These are phyloP conservation scores for Benitochromis conjunctus DNA, from an alignment of 2,113 vertebrate genomes.

Conservation along the genomic window DNA sequence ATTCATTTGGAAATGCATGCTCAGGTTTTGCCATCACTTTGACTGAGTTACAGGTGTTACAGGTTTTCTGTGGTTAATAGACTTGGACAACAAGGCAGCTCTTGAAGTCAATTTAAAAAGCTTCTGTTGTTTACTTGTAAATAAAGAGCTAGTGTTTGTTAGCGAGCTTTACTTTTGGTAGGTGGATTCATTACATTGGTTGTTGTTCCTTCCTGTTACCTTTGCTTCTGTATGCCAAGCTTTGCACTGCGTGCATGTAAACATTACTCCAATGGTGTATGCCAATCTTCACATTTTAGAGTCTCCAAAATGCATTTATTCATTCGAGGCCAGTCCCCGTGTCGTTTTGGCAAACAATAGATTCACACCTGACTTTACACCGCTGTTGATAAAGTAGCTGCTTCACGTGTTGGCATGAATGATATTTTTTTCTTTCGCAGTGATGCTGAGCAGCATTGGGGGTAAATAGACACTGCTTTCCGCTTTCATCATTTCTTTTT, in stretches of 20 bases:
- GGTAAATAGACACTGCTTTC: conserved; percentile 15
- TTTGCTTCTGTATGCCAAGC: not conserved
- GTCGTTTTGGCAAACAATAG: not conserved
- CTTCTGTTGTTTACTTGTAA: not conserved
- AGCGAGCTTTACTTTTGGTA: not conserved
- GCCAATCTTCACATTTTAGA: not conserved
- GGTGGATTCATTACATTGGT: not conserved
- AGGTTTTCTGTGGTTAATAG: not conserved
- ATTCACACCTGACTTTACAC: not conserved
- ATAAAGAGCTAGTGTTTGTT: not conserved
- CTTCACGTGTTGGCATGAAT: not conserved
- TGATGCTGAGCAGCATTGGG: not conserved
- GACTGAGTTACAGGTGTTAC: not conserved
- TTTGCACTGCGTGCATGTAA: not conserved
- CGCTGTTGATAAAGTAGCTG: not conserved
- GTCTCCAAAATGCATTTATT: not conserved
- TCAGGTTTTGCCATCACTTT: not conserved
- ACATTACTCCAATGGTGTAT: not conserved
- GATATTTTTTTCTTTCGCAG: not conserved
- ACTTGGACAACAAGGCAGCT: not conserved
- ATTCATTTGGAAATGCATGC: not conserved
- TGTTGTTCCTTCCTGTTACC: not conserved
- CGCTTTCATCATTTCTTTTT: conserved; percentile 24
- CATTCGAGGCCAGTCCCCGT: not conserved
- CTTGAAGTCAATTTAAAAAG: not conserved